phyloP scores from a whole-genome alignment of 2,888 invertebrate species.

The Dioctria rufipes region DNA sequence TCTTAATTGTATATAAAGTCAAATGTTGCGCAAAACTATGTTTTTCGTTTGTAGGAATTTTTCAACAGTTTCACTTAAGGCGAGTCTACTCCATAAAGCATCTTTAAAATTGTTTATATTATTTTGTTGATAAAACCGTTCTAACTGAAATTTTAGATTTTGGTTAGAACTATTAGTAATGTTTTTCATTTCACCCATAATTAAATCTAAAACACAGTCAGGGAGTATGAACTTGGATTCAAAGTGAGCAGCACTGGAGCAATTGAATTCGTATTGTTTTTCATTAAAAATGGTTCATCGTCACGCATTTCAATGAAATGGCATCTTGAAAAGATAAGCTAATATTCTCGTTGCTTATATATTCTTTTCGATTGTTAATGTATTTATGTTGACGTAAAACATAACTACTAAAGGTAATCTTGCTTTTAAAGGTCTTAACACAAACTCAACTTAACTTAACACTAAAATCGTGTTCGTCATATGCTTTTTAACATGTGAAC shows the following conservation, averaged over 20 bases:
- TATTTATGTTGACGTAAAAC: no score
- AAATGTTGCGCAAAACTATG: neutral
- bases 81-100: no score
- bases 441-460: no score
- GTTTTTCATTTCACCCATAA: neutral
- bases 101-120: no score
- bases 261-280: neutral
- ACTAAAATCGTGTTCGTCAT: neutral
- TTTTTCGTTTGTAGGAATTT: neutral
- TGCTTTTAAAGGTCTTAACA: neutral
- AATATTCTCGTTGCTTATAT: no score
- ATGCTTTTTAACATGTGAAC: slow-evolving; percentile 8
- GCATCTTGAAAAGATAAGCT: neutral
- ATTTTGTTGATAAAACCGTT: no score
- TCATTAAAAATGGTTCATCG: neutral
- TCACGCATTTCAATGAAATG: neutral
- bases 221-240: slow-evolving; percentile 6
- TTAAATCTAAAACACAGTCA: slow-evolving; percentile 1
- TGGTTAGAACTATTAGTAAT: no score
- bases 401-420: neutral
- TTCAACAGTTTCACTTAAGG: neutral
- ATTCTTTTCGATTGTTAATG: no score
- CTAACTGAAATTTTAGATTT: no score
- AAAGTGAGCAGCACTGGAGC: neutral
- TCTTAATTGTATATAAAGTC: neutral